Base-by-base conservation (phyloP, 2,797 vertebrate genomes). In the Ibycter americanus region DNA sequence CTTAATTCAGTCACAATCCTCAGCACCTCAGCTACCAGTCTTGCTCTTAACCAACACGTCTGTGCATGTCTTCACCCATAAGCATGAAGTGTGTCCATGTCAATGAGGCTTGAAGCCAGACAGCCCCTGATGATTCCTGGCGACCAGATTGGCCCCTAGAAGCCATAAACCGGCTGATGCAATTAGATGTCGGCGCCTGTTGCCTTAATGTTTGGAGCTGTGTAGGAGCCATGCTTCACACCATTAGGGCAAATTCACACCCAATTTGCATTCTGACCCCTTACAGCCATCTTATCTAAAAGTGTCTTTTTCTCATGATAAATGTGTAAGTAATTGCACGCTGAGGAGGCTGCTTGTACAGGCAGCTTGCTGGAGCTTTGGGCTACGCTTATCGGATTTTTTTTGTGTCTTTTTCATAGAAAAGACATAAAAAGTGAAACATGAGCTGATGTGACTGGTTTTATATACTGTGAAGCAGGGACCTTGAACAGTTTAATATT, bases 351-450 rank as follows among this genome's bases (percentile, higher is more conserved):
- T 83, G 72, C 40, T 29, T 49, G 36, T 29, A 56, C 0, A 0
- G 52, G 67, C 67, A 83, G 83, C 52, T 73, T 51, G 82, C 44
- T 62, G 83, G 15, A 70, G 87, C 59, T 84, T 76, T 72, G 38
- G 44, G 42, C 42, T 83, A 6, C 14, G 42, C 87, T 94, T 93
- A 94, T 93, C 38, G 0, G 70, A 72, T 26, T 65, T 54, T 18
- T 85, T 91, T 67, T 15, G 73, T 63, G 67, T 59, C 74, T 89
- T 94, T 94, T 96, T 93, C 91, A 71, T 63, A 88, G 77, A 67
- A 93, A 92, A 96, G 89, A 72, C 94, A 92, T 92, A 94, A 92
- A 93, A 96, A 91, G 83, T 97, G 96, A 97, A 96, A 96, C 94
- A 95, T 95, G 94, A 97, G 80, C 83, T 96, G 94, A 95, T 72